Evolutionary conservation across 2,113 vertebrate species (phyloP).

Genomic region (Spermophilus dauricus): DNA sequence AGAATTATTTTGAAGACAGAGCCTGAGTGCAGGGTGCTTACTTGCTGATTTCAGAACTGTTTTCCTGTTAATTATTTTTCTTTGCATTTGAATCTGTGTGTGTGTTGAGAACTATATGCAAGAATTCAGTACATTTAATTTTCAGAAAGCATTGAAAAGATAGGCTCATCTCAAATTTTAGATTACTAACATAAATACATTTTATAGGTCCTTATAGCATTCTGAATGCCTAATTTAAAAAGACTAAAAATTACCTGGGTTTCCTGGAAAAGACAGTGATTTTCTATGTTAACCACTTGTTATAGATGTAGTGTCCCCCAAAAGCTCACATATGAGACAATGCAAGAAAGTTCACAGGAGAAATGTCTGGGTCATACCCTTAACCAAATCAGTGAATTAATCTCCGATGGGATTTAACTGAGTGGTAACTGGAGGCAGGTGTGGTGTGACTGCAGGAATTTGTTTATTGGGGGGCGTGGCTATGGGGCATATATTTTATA

Average conservation of each 20-base stretch:
- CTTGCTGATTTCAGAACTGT: conserved; percentile 41
- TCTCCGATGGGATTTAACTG: no score
- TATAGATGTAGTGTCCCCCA: no score
- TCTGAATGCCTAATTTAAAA: not conserved
- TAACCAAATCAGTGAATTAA: no score
- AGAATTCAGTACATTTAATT: not conserved
- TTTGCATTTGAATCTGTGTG: not conserved
- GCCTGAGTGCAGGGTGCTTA: not conserved
- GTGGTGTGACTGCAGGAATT: no score
- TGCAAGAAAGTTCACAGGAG: no score
- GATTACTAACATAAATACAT: conserved; percentile 48
- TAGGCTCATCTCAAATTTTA: conserved; percentile 8
- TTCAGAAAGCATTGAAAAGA: conserved; percentile 1
- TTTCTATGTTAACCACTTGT: not conserved
- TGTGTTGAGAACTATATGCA: not conserved
- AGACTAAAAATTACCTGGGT: not conserved
- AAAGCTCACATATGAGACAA: no score
- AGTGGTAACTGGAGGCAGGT: no score
- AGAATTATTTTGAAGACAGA: not conserved
- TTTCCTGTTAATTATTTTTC: not conserved
- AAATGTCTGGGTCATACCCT: no score
- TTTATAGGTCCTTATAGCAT: not conserved
- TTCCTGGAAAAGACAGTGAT: not conserved
- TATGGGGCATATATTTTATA: no score
- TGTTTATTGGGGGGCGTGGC: no score